Evolutionary conservation across 2,113 vertebrate species (phyloP).

Genomic region (Condylura cristata): DNA sequence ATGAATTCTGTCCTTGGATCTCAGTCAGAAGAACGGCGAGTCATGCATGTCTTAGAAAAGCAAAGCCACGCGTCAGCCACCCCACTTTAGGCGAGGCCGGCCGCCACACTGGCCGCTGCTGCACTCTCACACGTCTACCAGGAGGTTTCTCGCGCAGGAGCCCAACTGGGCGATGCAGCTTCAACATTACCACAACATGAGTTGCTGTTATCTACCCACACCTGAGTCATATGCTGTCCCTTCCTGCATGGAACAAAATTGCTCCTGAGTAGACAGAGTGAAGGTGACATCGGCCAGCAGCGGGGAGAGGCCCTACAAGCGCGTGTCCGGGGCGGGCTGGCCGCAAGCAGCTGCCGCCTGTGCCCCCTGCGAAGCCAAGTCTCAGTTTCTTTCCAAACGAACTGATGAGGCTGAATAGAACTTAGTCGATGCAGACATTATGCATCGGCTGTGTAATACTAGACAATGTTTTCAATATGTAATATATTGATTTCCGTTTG

Average conservation of each 20-base stretch:
- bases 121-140: neutral
- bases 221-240: neutral
- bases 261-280: neutral
- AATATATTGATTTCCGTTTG: neutral
- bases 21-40: conserved; percentile 37
- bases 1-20: conserved; percentile 49
- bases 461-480: neutral
- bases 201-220: conserved; percentile 26
- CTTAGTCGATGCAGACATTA: neutral
- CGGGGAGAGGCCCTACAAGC: neutral
- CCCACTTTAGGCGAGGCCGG: too few species aligned
- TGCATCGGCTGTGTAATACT: neutral
- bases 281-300: conserved; percentile 51
- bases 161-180: conserved; percentile 47
- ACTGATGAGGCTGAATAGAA: neutral
- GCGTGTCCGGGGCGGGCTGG: too few species aligned
- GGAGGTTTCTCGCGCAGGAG: conserved; percentile 47
- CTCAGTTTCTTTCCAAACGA: neutral
- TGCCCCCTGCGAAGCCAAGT: neutral
- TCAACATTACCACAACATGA: conserved; percentile 41
- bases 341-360: too few species aligned
- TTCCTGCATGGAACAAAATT: conserved; percentile 10
- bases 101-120: neutral
- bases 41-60: neutral
- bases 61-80: too few species aligned